Evolutionary conservation across 2,797 vertebrate species (phyloP).

Genomic region (Danio aesculapii): DNA sequence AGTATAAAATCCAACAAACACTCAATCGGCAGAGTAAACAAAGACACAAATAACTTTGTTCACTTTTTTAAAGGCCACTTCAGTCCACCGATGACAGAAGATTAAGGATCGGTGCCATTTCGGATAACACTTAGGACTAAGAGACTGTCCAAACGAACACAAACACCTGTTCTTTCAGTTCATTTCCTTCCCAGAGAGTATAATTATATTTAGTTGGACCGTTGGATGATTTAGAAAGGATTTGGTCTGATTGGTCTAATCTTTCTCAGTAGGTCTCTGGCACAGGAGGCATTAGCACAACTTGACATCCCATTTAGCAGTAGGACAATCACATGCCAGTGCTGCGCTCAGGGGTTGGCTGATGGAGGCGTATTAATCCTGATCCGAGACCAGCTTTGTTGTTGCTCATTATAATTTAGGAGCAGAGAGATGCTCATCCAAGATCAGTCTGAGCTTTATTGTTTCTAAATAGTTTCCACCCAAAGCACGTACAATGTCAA

Average conservation of each 20-base stretch:
- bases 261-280: conserved; percentile 62
- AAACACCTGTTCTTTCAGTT: conserved; percentile 35
- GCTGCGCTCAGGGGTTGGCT: conserved; percentile 36
- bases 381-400: conserved; percentile 30
- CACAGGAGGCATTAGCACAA: conserved; percentile 52
- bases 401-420: conserved; percentile 7
- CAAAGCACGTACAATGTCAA: background rate
- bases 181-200: conserved; percentile 28
- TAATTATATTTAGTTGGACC: conserved; percentile 60
- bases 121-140: too few species aligned
- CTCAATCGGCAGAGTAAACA: background rate
- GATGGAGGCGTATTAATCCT: conserved; percentile 6
- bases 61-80: background rate
- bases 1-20: background rate
- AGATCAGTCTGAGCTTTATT: conserved; percentile 10
- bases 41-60: background rate
- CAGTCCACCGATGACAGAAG: background rate
- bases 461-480: background rate
- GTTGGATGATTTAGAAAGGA: conserved; percentile 57
- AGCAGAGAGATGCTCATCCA: conserved; percentile 2
- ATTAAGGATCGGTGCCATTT: background rate
- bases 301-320: conserved; percentile 55
- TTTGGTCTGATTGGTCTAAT: conserved; percentile 64
- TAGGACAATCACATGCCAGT: conserved; percentile 49
- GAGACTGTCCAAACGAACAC: background rate